These are phyloP conservation scores for Helleia helle DNA, from an alignment of 2,888 invertebrate species.

Conservation along the genomic window DNA sequence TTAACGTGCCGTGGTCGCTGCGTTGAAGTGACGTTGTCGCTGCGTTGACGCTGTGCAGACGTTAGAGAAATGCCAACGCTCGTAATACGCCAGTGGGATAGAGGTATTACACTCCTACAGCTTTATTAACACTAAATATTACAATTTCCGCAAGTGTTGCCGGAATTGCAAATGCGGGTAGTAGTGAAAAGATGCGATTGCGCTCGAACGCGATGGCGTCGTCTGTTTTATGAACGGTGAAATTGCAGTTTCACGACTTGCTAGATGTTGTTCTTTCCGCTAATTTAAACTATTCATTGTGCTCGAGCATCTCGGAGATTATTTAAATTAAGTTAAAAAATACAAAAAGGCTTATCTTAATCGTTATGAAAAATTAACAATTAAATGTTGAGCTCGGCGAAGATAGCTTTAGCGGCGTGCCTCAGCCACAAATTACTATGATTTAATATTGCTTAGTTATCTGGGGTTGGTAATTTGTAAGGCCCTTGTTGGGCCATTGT, in stretches of 20 bases:
- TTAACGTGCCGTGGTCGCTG: no score
- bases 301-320: conserved; percentile 22
- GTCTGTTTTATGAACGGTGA: conserved; percentile 56
- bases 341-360: conserved; percentile 26
- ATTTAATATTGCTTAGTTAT: conserved; percentile 74
- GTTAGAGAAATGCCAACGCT: no score
- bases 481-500: conserved; percentile 64
- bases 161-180: conserved; percentile 59
- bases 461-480: conserved; percentile 70
- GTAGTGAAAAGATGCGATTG: conserved; percentile 62
- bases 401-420: conserved; percentile 52
- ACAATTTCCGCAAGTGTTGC: conserved; percentile 61
- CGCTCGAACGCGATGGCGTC: conserved; percentile 39
- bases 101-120: conserved; percentile 62
- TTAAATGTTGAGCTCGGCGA: conserved; percentile 36
- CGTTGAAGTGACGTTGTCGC: no score
- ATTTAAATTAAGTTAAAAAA: conserved; percentile 21
- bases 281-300: conserved; percentile 43
- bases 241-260: conserved; percentile 55
- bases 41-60: no score
- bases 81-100: no score
- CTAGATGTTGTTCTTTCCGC: conserved; percentile 38
- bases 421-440: conserved; percentile 73
- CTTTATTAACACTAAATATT: conserved; percentile 70
- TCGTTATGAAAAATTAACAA: conserved; percentile 34